Conservation (phyloP, 2,797 vertebrate genomes). For the Heteromormyrus szaboi region DNA sequence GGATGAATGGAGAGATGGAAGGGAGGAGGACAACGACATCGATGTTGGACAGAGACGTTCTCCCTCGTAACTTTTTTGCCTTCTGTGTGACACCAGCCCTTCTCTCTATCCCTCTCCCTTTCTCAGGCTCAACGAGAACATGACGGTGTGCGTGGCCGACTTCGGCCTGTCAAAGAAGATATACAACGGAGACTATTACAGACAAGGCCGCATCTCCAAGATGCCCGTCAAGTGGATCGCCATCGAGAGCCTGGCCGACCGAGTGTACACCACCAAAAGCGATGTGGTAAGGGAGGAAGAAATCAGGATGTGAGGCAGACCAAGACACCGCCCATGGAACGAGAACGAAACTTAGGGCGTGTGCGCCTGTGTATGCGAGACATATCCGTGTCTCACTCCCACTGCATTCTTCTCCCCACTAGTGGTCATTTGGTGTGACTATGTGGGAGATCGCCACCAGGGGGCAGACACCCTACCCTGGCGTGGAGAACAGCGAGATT, state of each 20-base stretch:
- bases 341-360: neutral
- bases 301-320: neutral
- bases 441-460: constrained; percentile 92
- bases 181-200: constrained; percentile 87
- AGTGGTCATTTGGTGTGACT: constrained; percentile 92
- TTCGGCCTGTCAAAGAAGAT: constrained; percentile 93
- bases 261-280: constrained; percentile 87
- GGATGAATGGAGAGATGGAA: neutral
- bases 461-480: constrained; percentile 85
- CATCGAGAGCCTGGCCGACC: constrained; percentile 83
- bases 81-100: neutral
- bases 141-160: constrained; percentile 86
- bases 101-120: neutral
- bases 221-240: constrained; percentile 96
- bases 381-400: neutral
- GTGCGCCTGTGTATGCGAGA: neutral
- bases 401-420: constrained; percentile 14
- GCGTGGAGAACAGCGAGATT: constrained; percentile 90
- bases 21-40: neutral
- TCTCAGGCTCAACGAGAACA: constrained; percentile 83
- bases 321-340: neutral
- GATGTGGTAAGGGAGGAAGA: constrained; percentile 67
- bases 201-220: constrained; percentile 85
- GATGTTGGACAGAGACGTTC: neutral
- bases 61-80: neutral